Evolutionary conservation across 2,797 vertebrate genomes (phyloP).

Genomic region (Netta rufina): DNA sequence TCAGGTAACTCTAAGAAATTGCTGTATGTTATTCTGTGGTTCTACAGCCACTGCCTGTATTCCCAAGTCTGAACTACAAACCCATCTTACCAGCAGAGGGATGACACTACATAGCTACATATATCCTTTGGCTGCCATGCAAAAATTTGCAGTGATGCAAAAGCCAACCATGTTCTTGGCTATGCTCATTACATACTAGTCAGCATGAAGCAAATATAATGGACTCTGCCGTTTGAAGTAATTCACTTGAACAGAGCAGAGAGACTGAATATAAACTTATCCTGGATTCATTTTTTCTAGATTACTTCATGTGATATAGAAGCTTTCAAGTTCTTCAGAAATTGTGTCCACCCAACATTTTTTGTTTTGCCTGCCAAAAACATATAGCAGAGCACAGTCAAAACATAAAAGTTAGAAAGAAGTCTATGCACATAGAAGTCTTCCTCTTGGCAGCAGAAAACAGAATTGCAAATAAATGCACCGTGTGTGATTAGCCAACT

Average conservation of each 20-base stretch:
- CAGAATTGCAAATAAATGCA: background rate
- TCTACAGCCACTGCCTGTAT: background rate
- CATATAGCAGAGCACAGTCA: background rate
- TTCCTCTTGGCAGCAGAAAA: background rate
- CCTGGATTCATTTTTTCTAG: background rate
- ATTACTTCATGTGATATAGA: background rate
- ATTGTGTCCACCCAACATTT: background rate
- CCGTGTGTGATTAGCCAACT: background rate
- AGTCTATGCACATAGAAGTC: background rate
- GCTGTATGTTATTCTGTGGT: background rate
- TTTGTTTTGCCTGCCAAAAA: background rate
- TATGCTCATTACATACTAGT: background rate
- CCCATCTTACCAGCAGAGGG: background rate
- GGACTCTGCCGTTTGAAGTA: background rate
- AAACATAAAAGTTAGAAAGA: background rate
- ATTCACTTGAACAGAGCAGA: background rate
- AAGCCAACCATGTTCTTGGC: background rate
- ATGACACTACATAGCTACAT: background rate
- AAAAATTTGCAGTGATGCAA: background rate
- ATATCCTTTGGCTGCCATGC: background rate
- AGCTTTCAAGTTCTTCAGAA: background rate
- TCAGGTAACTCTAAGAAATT: background rate
- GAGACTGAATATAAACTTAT: background rate
- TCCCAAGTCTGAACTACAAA: background rate
- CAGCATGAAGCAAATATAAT: background rate